Percentiles rank a stretch among this genome's conserved stretches.
Evolutionary conservation across 2,888 invertebrate species (phyloP).

Genomic region (Apodemia duryi): DNA sequence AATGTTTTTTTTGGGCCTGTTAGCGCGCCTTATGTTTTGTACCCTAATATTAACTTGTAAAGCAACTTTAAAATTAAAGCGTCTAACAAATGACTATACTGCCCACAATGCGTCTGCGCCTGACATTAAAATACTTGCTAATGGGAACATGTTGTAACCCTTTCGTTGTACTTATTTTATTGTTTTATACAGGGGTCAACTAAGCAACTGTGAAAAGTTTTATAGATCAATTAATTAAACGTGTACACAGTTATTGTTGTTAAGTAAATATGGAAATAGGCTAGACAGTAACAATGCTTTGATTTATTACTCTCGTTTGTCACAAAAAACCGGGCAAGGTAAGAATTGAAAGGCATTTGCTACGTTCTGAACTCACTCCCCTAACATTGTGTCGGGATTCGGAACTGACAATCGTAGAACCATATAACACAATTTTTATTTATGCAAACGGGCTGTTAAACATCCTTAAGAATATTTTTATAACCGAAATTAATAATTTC

Average conservation of each 20-base stretch:
- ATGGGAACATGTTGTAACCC: slow-evolving; percentile 68
- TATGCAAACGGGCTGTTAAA: background rate
- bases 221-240: slow-evolving; percentile 79
- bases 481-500: background rate
- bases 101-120: slow-evolving; percentile 49
- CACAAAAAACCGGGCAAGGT: slow-evolving; percentile 59
- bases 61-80: slow-evolving; percentile 58
- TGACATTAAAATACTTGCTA: slow-evolving; percentile 64
- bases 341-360: slow-evolving; percentile 46
- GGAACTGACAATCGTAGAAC: slow-evolving; percentile 1
- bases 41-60: slow-evolving; percentile 42
- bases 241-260: slow-evolving; percentile 74
- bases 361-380: slow-evolving; percentile 23
- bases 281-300: slow-evolving; percentile 61
- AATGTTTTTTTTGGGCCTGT: slow-evolving; percentile 1
- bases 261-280: slow-evolving; percentile 74
- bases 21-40: slow-evolving; percentile 15
- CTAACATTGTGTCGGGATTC: slow-evolving; percentile 18
- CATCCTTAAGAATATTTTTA: background rate
- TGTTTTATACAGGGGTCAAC: slow-evolving; percentile 76
- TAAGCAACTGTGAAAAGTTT: slow-evolving; percentile 64
- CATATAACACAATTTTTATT: background rate
- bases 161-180: slow-evolving; percentile 62
- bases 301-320: slow-evolving; percentile 59
- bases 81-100: slow-evolving; percentile 65